Evolutionary conservation across 1,140 invertebrate species (phyloP), one percentile per base, ranked within the genome.

Genomic region (Aporrectodea caliginosa): DNA sequence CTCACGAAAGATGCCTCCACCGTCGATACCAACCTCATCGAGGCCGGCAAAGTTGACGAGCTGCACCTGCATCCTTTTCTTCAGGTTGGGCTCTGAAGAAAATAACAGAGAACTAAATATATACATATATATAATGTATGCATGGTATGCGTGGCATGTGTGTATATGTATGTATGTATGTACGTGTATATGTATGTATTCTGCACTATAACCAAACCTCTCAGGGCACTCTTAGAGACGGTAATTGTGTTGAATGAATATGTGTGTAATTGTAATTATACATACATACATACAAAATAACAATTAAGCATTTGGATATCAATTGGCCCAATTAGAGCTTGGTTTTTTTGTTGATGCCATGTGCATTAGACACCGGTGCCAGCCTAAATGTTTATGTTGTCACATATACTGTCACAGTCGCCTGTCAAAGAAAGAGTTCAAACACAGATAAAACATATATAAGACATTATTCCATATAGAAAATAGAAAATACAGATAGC

Each of bases 11-110:
- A 98, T 93, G 1, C 98, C 92, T 16, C 95, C 96, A 22, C 97
- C 97, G 88, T 99, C 97, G 2, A 99, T 94, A 0, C 97, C 97
- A 0, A 95, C 95, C 87, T 99, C 97, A 83, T 97, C 94, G 16
- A 89, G 74, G 0, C 96, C 97, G 16, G 93, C 93, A 32, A 92
- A 92, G 84, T 97, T 98, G 31, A 97, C 92, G 77, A 99, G 89
- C 84, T 96, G 94, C 0, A 99, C 94, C 79, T 95, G 89, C 87
- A 98, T 92, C 85, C 93, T 93, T 16, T 93, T 87, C 80, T 94
- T 92, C 79, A 98, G 84, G 85, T 97, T 94, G 0, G 94, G 93
- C 85, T 97, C 95, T 95, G 84, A 80, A 84, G 82, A 32, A 43
- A 73, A 31, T 81, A 74, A 79, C 31, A 31, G 80, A 35, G 76